Evolutionary conservation across 64 coral and sea anemone species (phyloP).

Genomic region (Stylophora pistillata): DNA sequence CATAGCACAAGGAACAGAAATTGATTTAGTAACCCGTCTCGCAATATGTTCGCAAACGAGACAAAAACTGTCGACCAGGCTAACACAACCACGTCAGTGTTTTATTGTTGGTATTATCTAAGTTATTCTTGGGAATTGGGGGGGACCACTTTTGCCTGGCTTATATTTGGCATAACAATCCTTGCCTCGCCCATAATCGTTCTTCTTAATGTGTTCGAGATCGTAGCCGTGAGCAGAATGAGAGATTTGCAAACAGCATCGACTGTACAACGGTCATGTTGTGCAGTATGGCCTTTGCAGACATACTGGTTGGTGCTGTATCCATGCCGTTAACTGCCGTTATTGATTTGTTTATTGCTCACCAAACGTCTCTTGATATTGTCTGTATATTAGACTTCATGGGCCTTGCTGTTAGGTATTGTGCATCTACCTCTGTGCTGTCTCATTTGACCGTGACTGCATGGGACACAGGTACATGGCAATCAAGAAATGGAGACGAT

Average conservation of each 20-base stretch:
- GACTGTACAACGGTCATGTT: background rate
- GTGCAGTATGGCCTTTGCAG: background rate
- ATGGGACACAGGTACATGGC: background rate
- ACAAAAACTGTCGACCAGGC: background rate
- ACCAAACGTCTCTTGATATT: background rate
- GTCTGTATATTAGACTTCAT: background rate
- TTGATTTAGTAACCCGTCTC: too few species aligned
- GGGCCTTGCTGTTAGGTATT: background rate
- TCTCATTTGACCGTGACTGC: background rate
- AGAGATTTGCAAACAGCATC: background rate
- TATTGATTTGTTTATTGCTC: background rate
- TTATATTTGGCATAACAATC: background rate
- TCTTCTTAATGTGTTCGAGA: background rate
- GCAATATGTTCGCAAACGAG: too few species aligned
- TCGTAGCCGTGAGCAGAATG: background rate
- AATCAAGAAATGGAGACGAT: background rate
- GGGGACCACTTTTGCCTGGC: background rate
- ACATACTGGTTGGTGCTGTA: background rate
- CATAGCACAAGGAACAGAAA: too few species aligned
- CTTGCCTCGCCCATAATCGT: background rate
- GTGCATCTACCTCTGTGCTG: background rate
- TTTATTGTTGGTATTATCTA: background rate
- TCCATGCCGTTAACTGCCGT: background rate
- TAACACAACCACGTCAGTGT: background rate
- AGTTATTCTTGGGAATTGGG: background rate